phyloP scores from a whole-genome alignment of 1,140 invertebrate genomes.

The Drosophila paulistorum region DNA sequence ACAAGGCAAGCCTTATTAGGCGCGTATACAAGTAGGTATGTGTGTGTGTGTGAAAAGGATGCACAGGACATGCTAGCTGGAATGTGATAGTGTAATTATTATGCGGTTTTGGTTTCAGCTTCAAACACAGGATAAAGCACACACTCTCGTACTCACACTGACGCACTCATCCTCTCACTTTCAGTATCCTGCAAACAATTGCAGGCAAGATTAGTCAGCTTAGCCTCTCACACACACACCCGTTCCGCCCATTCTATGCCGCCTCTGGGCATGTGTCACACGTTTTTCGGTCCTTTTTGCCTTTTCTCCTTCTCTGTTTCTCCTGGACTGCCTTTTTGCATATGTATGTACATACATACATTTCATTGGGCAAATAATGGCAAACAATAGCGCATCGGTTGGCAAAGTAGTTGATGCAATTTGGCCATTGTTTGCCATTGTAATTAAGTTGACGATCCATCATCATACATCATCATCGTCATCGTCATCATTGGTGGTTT shows the following conservation, averaged over 20 bases:
- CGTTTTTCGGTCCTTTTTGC: constrained; percentile 57
- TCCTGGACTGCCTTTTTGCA: constrained; percentile 51
- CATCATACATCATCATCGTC: constrained; percentile 78
- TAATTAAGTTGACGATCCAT: constrained; percentile 81
- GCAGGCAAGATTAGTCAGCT: constrained; percentile 72
- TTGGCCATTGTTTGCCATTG: constrained; percentile 69
- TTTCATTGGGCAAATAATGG: constrained; percentile 51
- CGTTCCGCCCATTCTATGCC: constrained; percentile 1
- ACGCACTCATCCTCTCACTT: constrained; percentile 6
- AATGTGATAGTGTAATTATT: constrained; percentile 81
- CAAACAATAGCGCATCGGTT: constrained; percentile 13
- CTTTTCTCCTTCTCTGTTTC: too few relatives aligned
- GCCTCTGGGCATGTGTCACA: constrained; percentile 46
- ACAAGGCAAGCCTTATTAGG: constrained; percentile 52
- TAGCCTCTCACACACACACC: constrained; percentile 38
- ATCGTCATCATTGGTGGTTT: constrained; percentile 47
- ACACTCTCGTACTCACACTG: neutral
- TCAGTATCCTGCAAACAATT: constrained; percentile 56
- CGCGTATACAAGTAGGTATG: constrained; percentile 3
- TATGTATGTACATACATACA: constrained; percentile 40
- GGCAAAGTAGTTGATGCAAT: constrained; percentile 62
- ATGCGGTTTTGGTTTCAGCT: constrained; percentile 66
- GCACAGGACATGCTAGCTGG: constrained; percentile 60
- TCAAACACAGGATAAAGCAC: neutral
- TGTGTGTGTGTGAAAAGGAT: constrained; percentile 53